Evolutionary conservation across 2,888 invertebrate species (phyloP), one percentile per base, ranked within the genome.

Genomic region (Pomacea canaliculata): DNA sequence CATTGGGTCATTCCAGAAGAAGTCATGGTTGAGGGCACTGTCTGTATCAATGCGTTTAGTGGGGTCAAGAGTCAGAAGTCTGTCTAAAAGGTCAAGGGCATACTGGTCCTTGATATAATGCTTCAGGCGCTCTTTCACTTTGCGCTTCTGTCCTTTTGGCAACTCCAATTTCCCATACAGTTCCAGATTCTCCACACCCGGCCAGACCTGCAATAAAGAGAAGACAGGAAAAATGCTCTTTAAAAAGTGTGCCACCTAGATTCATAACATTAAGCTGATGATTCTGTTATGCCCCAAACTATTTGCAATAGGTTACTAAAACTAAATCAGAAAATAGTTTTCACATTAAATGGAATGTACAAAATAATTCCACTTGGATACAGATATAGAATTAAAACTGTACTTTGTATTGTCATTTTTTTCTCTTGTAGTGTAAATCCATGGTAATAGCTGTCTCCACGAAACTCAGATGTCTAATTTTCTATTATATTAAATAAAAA

Each of bases 1-100:
- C 95, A 97, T 95, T 0, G 99, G 99, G 90, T 98, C 97, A 9
- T 95, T 96, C 97, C 97, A 99, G 92, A 99, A 99, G 92, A 99
- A 99, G 90, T 98, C 97, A 89, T 99, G 98, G 92, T 98, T 97
- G 1, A 99, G 91, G 0, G 98, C 97, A 0, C 95, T 95, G 89
- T 99, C 98, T 0, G 97, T 95, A 89, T 98, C 97, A 76, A 92
- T 93, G 78, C 97, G 92, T 90, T 96, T 96, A 1, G 94, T 93
- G 0, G 99, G 99, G 91, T 99, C 98, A 71, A 99, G 91, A 13
- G 96, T 95, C 68, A 99, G 91, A 37, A 99, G 92, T 88, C 96
- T 96, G 89, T 99, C 99, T 0, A 99, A 91, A 19, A 99, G 92
- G 90, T 98, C 98, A 87, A 98, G 95, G 0, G 97, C 99, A 84